Percentiles rank a stretch among this genome's conserved stretches.
These are phyloP conservation scores for Rhinoraja longicauda DNA, from an alignment of 2,797 vertebrate species.

Conservation along the genomic window DNA sequence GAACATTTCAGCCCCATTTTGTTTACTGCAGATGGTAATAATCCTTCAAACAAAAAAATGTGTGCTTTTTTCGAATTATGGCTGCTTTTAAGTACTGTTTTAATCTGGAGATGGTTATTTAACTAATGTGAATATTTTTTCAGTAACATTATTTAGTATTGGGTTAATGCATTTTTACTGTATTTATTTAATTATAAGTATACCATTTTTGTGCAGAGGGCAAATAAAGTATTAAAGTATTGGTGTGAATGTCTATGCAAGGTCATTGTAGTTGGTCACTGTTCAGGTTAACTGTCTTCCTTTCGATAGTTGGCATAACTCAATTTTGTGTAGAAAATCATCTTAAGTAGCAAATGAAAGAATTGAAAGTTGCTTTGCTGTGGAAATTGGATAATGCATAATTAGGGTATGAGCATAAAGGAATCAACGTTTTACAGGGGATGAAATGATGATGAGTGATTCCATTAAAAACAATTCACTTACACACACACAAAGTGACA, in stretches of 20 bases:
- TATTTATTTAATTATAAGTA: constrained; percentile 21
- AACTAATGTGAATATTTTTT: not conserved
- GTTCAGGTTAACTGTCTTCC: too few species aligned
- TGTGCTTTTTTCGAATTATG: constrained; percentile 12
- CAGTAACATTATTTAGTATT: constrained; percentile 4
- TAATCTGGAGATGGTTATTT: not conserved
- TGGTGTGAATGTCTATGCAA: not conserved
- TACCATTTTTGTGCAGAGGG: constrained; percentile 10
- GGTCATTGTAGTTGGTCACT: too few species aligned
- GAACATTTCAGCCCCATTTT: not conserved
- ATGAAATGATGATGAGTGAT: not conserved
- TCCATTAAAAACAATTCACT: too few species aligned
- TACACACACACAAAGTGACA: too few species aligned
- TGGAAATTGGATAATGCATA: not conserved
- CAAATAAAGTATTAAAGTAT: constrained; percentile 31
- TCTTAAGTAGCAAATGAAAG: too few species aligned
- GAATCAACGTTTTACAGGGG: not conserved
- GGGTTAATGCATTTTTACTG: constrained; percentile 21
- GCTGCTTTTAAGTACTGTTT: not conserved
- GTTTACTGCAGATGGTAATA: too few species aligned
- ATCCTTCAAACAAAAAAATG: not conserved
- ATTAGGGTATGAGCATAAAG: not conserved
- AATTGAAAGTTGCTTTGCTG: not conserved
- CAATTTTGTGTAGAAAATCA: too few species aligned
- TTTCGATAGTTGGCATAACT: too few species aligned